Base-by-base conservation (phyloP, 2,113 vertebrate genomes). In the Ochotona princeps region DNA sequence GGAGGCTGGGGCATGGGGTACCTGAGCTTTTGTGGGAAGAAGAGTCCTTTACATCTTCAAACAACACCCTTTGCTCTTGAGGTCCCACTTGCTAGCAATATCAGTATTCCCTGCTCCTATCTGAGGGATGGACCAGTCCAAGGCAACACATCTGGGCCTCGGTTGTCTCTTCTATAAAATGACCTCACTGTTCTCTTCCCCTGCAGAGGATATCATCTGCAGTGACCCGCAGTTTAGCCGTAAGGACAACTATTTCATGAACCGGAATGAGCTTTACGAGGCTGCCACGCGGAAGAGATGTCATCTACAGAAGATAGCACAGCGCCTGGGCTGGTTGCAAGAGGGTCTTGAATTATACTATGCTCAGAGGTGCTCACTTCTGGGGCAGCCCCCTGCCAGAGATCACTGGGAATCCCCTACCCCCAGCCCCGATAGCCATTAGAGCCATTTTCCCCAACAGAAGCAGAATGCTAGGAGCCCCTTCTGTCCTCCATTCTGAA, bases 191-290 rank as follows among this genome's bases (percentile, higher is more conserved):
- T 57, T 93, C 54, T 90, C 91, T 28, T 89, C 94, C 51, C 73
- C 85, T 95, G 38, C 97, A 98, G 98, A 97, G 2, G 88, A 84
- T 65, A 83, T 96, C n/a, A 95, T 98, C 0, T 38, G 97, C 28
- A 8, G 35, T 0, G 97, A 98, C 74, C 98, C 98, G 0, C 85
- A 60, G 2, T 97, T 98, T 26, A 98, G 74, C 95, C 73, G 74
- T 83, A 97, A 98, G 95, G 84, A 97, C 18, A 82, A 87, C 83
- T 98, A 98, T 74, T 98, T 98, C 97, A 96, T 97, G 96, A 98
- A 69, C 32, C 97, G 95, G 72, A 97, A 97, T 1, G 98, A 98
- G 87, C 93, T 82, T 51, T 98, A 98, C 0, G 97, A 98, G 96
- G 95, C 63, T 1, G 97, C 98, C 17, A 1, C 98, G 81, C 94